These are phyloP conservation scores for Tauraco hartlaubi DNA, from an alignment of 2,797 vertebrate species.

Conservation along the genomic window DNA sequence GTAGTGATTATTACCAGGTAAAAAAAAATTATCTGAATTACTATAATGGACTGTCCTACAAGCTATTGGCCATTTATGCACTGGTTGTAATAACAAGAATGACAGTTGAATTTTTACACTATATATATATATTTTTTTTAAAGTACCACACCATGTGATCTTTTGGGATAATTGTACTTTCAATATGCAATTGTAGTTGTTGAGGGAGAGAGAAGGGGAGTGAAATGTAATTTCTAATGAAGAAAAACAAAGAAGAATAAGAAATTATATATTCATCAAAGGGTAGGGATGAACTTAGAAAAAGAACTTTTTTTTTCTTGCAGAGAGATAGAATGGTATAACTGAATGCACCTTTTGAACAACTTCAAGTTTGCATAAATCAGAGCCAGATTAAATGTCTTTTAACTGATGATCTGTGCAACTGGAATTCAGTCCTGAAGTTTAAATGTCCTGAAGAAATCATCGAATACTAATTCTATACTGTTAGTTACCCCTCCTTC, in stretches of 20 bases:
- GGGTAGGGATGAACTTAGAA: neutral
- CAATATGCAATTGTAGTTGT: neutral
- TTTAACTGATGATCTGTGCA: neutral
- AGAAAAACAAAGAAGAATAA: neutral
- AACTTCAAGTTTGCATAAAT: neutral
- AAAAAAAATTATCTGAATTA: neutral
- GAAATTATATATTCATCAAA: neutral
- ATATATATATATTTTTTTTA: neutral
- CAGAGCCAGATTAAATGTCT: neutral
- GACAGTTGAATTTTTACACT: neutral
- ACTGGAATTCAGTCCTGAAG: neutral
- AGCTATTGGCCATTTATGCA: neutral
- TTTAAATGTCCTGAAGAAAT: neutral
- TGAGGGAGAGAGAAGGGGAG: neutral
- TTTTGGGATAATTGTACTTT: neutral
- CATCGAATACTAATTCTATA: neutral
- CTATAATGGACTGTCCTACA: neutral
- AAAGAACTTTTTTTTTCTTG: neutral
- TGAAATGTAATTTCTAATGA: neutral
- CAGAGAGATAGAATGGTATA: neutral
- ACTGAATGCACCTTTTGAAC: neutral
- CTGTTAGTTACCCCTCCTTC: neutral
- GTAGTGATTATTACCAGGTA: neutral
- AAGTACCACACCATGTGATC: fast-evolving
- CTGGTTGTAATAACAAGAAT: neutral